These are phyloP conservation scores for Anguilla pacifica DNA, from an alignment of 2,797 vertebrate genomes.

Conservation along the genomic window DNA sequence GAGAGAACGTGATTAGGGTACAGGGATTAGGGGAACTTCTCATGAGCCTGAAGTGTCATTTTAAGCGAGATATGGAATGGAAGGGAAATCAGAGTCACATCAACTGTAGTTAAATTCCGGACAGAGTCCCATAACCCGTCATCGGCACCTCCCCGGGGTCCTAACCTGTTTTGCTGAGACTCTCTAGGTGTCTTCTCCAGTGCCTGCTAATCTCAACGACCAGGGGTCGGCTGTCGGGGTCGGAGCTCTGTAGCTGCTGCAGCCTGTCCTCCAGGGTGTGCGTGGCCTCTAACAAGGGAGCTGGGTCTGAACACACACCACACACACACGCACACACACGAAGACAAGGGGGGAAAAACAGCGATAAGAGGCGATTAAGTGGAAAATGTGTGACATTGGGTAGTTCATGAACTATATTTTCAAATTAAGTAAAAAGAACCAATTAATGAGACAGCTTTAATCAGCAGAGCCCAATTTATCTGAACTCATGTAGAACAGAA, in stretches of 20 bases:
- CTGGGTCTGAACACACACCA: conserved; percentile 73
- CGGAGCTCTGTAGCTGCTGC: conserved; percentile 80
- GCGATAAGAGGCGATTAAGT: not conserved
- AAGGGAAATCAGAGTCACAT: not conserved
- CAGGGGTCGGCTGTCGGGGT: conserved; percentile 71
- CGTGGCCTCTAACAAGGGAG: conserved; percentile 85
- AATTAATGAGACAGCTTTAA: not conserved
- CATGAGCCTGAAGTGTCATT: not conserved
- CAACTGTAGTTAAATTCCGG: not conserved
- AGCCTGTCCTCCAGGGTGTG: conserved; percentile 84
- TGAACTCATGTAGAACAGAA: not conserved
- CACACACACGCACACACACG: conserved; percentile 48
- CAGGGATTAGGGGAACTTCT: not conserved
- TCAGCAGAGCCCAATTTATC: conserved; percentile 9
- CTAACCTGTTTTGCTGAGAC: conserved; percentile 81
- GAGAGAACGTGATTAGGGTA: conserved; percentile 28
- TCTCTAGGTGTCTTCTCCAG: conserved; percentile 85
- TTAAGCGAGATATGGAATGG: not conserved
- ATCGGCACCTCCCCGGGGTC: not conserved
- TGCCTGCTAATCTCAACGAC: conserved; percentile 76
- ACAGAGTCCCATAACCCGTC: not conserved
- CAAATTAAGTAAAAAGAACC: not conserved
- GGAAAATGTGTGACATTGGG: conserved; percentile 12
- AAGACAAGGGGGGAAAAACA: not conserved
- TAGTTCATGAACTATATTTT: not conserved